Conservation (phyloP, 2,113 vertebrate genomes). For the Chinchilla lanigera region DNA sequence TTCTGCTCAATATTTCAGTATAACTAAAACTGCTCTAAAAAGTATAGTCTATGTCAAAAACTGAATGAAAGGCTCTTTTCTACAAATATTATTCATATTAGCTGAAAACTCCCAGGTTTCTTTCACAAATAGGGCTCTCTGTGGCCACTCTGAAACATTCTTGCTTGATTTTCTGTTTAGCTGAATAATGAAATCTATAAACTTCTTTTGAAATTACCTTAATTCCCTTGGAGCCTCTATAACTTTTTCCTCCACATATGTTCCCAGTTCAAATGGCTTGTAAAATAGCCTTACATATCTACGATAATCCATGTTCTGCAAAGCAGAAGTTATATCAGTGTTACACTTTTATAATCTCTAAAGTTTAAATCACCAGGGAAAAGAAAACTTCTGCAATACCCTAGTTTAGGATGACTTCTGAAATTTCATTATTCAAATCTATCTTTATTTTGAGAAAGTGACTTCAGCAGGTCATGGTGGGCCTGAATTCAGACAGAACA, state of each 20-base stretch:
- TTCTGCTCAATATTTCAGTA: not conserved
- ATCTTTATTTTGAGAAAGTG: slow-evolving; percentile 78
- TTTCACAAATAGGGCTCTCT: not conserved
- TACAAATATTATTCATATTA: not conserved
- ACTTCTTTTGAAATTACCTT: not conserved
- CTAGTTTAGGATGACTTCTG: slow-evolving; percentile 6
- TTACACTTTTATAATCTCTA: slow-evolving; percentile 50
- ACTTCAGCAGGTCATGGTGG: slow-evolving; percentile 73
- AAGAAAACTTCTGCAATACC: not conserved
- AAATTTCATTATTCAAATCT: slow-evolving; percentile 73
- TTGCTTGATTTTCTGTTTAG: slow-evolving; percentile 47
- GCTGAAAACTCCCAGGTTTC: not conserved
- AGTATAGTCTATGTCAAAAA: not conserved
- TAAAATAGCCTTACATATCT: not conserved
- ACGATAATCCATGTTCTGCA: slow-evolving; percentile 30
- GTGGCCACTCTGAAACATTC: not conserved
- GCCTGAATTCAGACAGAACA: slow-evolving; percentile 76
- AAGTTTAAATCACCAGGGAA: not conserved
- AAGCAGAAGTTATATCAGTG: not conserved
- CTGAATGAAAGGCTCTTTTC: not conserved
- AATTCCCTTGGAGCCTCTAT: not conserved
- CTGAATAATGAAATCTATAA: not conserved
- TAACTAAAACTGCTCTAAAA: not conserved
- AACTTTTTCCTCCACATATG: fast-evolving
- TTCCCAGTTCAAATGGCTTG: not conserved